Evolutionary conservation across 2,113 vertebrate genomes (phyloP).

Genomic region (Mirza zaza): DNA sequence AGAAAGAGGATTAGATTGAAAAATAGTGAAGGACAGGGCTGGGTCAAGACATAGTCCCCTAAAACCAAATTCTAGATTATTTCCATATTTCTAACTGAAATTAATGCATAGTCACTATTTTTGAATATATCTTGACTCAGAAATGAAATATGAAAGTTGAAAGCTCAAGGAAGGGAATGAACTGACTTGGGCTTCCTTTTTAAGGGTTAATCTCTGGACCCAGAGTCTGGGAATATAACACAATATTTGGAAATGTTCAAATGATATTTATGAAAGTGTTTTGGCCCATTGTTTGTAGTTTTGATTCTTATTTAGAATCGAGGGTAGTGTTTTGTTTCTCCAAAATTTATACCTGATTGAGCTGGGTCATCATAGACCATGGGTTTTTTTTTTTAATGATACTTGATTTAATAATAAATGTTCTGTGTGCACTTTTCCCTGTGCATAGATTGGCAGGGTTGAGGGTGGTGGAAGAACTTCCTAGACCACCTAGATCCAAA

Average conservation of each 20-base stretch:
- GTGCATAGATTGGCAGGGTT: rapidly evolving
- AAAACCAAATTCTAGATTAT: not conserved
- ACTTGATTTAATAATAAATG: not conserved
- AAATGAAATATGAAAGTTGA: not conserved
- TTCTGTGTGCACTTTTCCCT: no score
- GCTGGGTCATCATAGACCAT: no score
- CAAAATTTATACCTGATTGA: not conserved
- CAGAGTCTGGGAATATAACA: not conserved
- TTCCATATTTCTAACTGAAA: not conserved
- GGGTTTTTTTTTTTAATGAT: not conserved
- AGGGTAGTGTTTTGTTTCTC: not conserved
- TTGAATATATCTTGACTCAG: not conserved
- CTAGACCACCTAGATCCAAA: not conserved
- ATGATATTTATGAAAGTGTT: not conserved
- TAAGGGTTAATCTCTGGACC: not conserved
- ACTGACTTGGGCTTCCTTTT: not conserved
- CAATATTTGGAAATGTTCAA: not conserved
- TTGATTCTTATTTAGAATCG: not conserved
- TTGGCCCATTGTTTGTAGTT: not conserved
- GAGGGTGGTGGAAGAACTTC: rapidly evolving
- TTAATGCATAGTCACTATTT: not conserved
- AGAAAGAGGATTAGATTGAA: not conserved
- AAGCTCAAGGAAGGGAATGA: rapidly evolving
- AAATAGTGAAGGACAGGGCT: not conserved
- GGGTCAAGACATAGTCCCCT: rapidly evolving